Evolutionary conservation across 2,113 vertebrate genomes (phyloP), one percentile per base, ranked within the genome.

Genomic region (Monopterus albus): DNA sequence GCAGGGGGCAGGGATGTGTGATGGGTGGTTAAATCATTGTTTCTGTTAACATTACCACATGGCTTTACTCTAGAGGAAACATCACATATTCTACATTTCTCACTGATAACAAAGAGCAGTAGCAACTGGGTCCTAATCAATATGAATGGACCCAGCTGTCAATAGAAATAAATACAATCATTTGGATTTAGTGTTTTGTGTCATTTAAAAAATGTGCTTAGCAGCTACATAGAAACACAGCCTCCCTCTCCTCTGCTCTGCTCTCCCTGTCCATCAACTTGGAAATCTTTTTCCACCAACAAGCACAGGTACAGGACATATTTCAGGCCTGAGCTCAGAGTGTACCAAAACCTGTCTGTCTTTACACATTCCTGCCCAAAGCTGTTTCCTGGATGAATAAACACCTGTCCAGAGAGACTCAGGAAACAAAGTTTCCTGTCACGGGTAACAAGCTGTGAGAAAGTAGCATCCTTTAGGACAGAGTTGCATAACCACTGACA

Each of bases 211-310:
- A 29, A n/a, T 33, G 13, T 25, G 6, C 8, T 11, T 0, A 47
- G 61, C 45, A 38, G 3, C n/a, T 58, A 17, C 31, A 36, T 38
- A 45, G 49, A 69, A 33, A 29, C 3, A 20, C n/a, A 60, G 26
- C 29, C 9, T 15, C 50, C 69, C n/a, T 56, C 39, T 50, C 18
- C 38, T 35, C 50, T 35, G 13, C 11, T n/a, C 6, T 11, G 39
- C 38, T 51, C 25, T 31, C 10, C 40, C 33, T 39, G 49, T 64
- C 68, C n/a, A n/a, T n/a, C n/a, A n/a, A 58, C 61, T 82, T 66
- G 47, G 43, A 6, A 40, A 75, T 72, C 43, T 29, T 51, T 82
- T 89, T 84, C 82, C 84, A 65, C 79, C 77, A 82, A 49, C 78
- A 46, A 12, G 0, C 25, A 12, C 26, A 38, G 52, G 52, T 51